These are phyloP conservation scores for Pteropus alecto DNA, from an alignment of 2,113 vertebrate genomes.

Conservation along the genomic window DNA sequence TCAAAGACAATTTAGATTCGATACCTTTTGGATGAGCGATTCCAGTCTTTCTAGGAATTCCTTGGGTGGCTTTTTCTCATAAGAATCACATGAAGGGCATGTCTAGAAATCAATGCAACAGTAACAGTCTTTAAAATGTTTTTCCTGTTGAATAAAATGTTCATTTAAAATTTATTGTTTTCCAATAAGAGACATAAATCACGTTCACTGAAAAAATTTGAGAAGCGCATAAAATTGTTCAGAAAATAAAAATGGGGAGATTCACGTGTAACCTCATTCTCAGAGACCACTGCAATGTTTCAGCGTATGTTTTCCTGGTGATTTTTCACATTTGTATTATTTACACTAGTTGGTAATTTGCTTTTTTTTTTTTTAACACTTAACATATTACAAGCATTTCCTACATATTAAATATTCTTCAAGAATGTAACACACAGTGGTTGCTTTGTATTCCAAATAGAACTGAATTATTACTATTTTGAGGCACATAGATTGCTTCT, in stretches of 20 bases:
- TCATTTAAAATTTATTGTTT: not conserved
- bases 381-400: not conserved
- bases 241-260: not conserved
- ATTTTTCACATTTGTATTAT: not conserved
- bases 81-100: conserved; percentile 79
- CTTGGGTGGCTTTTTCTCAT: conserved; percentile 59
- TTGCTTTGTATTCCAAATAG: not conserved
- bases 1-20: not conserved
- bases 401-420: not conserved
- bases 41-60: conserved; percentile 78
- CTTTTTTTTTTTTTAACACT: not conserved
- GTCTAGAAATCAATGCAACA: conserved; percentile 71
- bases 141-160: not conserved
- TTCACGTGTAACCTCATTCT: not conserved
- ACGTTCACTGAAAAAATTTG: not conserved
- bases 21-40: conserved; percentile 81
- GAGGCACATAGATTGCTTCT: not conserved
- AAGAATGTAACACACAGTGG: not conserved
- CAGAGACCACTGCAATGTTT: not conserved
- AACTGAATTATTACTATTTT: not conserved
- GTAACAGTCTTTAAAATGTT: not conserved
- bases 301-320: not conserved
- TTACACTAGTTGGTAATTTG: not conserved
- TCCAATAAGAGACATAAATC: not conserved
- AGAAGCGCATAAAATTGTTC: not conserved